Evolutionary conservation across 1,140 invertebrate species (phyloP).

Genomic region (Psilanteris sp.): DNA sequence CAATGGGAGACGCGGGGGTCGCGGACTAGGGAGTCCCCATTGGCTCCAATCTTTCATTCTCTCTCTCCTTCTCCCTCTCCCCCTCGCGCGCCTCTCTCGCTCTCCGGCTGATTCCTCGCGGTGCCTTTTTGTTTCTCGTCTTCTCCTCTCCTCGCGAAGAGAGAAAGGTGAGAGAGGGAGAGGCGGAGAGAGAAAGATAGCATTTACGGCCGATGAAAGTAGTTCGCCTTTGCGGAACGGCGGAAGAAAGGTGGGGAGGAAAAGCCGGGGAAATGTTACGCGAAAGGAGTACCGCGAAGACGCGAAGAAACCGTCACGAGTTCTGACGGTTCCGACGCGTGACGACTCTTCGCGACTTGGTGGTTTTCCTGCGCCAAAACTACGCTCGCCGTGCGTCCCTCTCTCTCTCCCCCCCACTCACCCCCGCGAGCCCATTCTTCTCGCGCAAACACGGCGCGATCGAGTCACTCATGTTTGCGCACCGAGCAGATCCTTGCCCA

Average conservation of each 20-base stretch:
- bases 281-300: conserved; percentile 29
- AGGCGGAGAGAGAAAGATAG: conserved; percentile 33
- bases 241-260: conserved; percentile 42
- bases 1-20: conserved; percentile 44
- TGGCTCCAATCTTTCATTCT: conserved; percentile 40
- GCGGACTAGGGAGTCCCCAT: conserved; percentile 48
- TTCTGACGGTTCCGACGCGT: conserved; percentile 39
- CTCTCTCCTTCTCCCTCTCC: conserved; percentile 5
- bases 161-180: conserved; percentile 31
- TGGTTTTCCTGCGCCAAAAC: not conserved
- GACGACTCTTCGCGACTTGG: conserved; percentile 12
- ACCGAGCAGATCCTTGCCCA: too few relatives aligned
- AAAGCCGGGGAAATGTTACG: conserved; percentile 60
- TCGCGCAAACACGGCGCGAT: too few relatives aligned
- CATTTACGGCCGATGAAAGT: conserved; percentile 58
- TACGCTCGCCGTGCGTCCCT: not conserved
- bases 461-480: too few relatives aligned
- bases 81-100: conserved; percentile 6
- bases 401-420: not conserved
- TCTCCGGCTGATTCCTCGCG: not conserved
- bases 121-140: conserved; percentile 38
- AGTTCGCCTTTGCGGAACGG: conserved; percentile 41
- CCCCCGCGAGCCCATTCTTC: too few relatives aligned
- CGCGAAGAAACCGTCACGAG: conserved; percentile 27
- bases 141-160: conserved; percentile 10